Percentiles rank a stretch among this genome's conserved stretches.
phyloP scores from a whole-genome alignment of 2,888 invertebrate genomes.

The Gandaritis pyraliata region DNA sequence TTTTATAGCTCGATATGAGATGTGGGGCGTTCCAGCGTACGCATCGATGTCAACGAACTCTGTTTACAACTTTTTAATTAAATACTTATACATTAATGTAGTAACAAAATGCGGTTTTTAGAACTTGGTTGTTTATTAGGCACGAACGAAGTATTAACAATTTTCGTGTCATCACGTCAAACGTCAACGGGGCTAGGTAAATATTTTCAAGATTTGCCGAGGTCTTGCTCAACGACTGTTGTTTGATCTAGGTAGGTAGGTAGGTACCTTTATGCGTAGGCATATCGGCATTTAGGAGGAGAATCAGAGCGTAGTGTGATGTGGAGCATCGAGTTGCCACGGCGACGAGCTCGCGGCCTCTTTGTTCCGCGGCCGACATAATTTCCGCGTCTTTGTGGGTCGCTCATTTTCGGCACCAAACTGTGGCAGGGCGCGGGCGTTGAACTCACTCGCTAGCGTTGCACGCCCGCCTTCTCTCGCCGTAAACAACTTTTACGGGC shows the following conservation, averaged over 20 bases:
- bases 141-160: slow-evolving; percentile 38
- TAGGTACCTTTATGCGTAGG: slow-evolving; percentile 17
- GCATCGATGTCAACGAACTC: slow-evolving; percentile 74
- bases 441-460: slow-evolving; percentile 67
- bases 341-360: slow-evolving; percentile 52
- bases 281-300: slow-evolving; percentile 18
- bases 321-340: slow-evolving; percentile 44
- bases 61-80: slow-evolving; percentile 47
- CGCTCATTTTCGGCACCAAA: slow-evolving; percentile 81
- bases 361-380: slow-evolving; percentile 78
- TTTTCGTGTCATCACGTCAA: slow-evolving; percentile 20
- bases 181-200: slow-evolving; percentile 21
- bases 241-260: no score
- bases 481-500: slow-evolving; percentile 83
- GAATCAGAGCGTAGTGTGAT: slow-evolving; percentile 30
- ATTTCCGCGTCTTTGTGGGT: slow-evolving; percentile 74
- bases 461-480: slow-evolving; percentile 61
- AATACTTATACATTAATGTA: slow-evolving; percentile 29
- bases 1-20: slow-evolving; percentile 65
- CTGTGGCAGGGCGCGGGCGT: slow-evolving; percentile 69
- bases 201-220: slow-evolving; percentile 9
- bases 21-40: slow-evolving; percentile 66
- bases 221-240: slow-evolving; percentile 1
- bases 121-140: slow-evolving; percentile 39
- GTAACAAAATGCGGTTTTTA: slow-evolving; percentile 36